Conservation (phyloP, 2,888 invertebrate genomes). For the Synanthedon formicaeformis region DNA sequence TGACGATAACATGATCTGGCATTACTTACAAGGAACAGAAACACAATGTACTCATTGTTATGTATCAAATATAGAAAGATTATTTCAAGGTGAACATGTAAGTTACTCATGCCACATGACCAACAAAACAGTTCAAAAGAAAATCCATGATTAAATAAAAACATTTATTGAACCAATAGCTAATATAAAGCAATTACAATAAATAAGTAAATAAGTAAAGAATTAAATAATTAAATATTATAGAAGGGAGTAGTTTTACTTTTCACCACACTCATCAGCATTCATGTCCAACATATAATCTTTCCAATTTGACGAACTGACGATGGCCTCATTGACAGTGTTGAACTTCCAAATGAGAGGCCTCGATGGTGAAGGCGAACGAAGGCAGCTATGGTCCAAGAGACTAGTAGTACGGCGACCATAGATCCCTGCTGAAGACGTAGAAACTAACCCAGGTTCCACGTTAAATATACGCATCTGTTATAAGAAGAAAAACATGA, state of each 20-base stretch:
- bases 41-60: too few relatives aligned
- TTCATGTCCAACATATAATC: conserved; percentile 36
- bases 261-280: conserved; percentile 18
- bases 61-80: too few relatives aligned
- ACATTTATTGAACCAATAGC: too few relatives aligned
- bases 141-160: too few relatives aligned
- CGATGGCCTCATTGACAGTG: conserved; percentile 49
- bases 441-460: not conserved
- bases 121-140: too few relatives aligned
- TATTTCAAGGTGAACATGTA: too few relatives aligned
- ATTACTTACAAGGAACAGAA: too few relatives aligned
- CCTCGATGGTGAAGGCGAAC: conserved; percentile 30
- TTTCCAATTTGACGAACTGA: conserved; percentile 47
- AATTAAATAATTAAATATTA: not conserved
- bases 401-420: conserved; percentile 41
- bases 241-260: not conserved
- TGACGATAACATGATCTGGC: too few relatives aligned
- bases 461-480: not conserved
- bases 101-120: too few relatives aligned
- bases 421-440: too few relatives aligned
- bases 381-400: conserved; percentile 30
- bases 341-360: conserved; percentile 49
- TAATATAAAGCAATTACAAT: not conserved
- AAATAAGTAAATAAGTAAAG: not conserved
- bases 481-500: too few relatives aligned